These are phyloP conservation scores for Protosalanx chinensis DNA, from an alignment of 2,797 vertebrate genomes.

Conservation along the genomic window DNA sequence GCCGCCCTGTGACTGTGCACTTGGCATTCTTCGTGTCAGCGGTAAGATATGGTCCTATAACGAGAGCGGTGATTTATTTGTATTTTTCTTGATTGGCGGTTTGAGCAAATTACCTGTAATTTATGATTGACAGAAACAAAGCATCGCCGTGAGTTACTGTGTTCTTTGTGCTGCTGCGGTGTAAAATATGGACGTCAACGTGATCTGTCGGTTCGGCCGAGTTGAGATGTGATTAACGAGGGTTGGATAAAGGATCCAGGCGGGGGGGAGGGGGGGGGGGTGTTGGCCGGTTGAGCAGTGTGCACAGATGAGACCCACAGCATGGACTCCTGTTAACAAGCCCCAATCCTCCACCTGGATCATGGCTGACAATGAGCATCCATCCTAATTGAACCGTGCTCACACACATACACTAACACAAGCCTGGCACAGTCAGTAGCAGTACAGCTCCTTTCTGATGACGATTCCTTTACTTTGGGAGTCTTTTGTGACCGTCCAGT, in stretches of 20 bases:
- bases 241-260: neutral
- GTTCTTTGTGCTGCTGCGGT: neutral
- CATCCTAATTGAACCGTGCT: conserved; percentile 47
- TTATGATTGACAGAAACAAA: too few species aligned
- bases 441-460: too few species aligned
- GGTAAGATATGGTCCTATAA: too few species aligned
- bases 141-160: too few species aligned
- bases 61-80: too few species aligned
- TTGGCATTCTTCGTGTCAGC: too few species aligned
- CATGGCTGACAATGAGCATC: conserved; percentile 52
- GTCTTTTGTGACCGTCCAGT: conserved; percentile 12
- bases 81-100: too few species aligned
- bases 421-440: too few species aligned
- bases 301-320: conserved; percentile 33
- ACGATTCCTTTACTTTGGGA: too few species aligned
- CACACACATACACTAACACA: neutral
- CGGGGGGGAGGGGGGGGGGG: neutral
- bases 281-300: conserved; percentile 21
- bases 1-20: too few species aligned
- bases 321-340: conserved; percentile 30
- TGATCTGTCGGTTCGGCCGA: neutral
- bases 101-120: too few species aligned
- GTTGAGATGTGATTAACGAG: neutral
- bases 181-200: neutral
- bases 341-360: conserved; percentile 41